Evolutionary conservation across 2,888 invertebrate species (phyloP), one percentile per base, ranked within the genome.

Genomic region (Euzophera pinguis): DNA sequence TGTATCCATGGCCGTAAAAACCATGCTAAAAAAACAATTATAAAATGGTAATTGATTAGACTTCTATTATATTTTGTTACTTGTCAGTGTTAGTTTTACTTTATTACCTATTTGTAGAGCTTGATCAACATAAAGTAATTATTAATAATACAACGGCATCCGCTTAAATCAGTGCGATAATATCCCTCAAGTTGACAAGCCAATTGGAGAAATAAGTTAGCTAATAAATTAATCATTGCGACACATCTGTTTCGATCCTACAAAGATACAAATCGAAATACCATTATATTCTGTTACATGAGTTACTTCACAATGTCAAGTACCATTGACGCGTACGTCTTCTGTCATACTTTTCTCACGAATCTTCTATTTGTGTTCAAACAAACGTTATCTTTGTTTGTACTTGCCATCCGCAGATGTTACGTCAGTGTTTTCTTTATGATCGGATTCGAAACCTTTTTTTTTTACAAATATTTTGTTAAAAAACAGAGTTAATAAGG

Each of bases 311-410:
- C 43, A 49, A 37, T 37, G 49, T 32, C 39, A 54, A 50, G 34
- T 50, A 29, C 47, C 50, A 38, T 13, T 45, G 50, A 50, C 50
- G 22, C 35, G 32, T 22, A 35, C 12, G 17, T 63, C 59, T 65
- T 65, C 61, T 63, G 61, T 58, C 58, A 63, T 60, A 52, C 48
- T 71, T 73, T 76, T 77, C 76, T 69, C 78, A 75, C 74, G 74
- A 73, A 65, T 64, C 53, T 63, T 64, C 57, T 64, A 69, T 73
- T 67, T 77, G 73, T 63, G 62, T 61, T 58, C 69, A 75, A 73
- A 78, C 75, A 78, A 63, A 65, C 69, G 74, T 71, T 76, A 73
- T 68, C 60, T 62, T 67, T 78, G 74, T 78, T 78, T 76, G 71
- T 63, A 67, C 39, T 39, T 10, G 55, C 42, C 53, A 56, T 54